Evolutionary conservation across 2,797 vertebrate species (phyloP).

Genomic region (Alca torda): DNA sequence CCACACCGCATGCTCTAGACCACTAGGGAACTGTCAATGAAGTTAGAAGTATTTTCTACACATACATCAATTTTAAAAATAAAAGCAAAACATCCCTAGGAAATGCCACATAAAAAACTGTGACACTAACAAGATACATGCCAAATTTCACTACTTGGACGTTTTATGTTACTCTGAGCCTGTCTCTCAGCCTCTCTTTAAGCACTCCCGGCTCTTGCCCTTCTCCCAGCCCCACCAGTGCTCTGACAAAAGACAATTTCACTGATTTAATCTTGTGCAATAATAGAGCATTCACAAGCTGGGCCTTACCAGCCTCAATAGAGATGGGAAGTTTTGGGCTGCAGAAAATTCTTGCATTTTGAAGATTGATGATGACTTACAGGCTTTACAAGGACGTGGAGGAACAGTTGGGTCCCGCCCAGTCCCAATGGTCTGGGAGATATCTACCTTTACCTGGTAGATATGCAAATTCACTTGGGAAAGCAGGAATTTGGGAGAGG

Average conservation of each 20-base stretch:
- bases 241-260: not conserved
- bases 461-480: not conserved
- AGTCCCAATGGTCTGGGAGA: not conserved
- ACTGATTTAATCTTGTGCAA: not conserved
- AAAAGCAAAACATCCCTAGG: constrained; percentile 53
- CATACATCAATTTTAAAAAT: constrained; percentile 43
- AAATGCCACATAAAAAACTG: constrained; percentile 49
- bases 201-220: not conserved
- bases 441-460: not conserved
- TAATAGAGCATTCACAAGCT: not conserved
- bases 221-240: not conserved
- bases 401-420: not conserved
- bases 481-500: not conserved
- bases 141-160: not conserved
- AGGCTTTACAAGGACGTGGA: rapidly evolving
- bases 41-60: constrained; percentile 33
- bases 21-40: constrained; percentile 20
- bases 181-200: not conserved
- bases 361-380: not conserved
- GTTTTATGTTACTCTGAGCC: not conserved
- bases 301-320: not conserved
- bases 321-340: not conserved
- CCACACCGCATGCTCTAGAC: not conserved
- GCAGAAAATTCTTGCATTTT: not conserved
- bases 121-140: constrained; percentile 31